Evolutionary conservation across 2,888 invertebrate species (phyloP).

Genomic region (Ophion ventricosus): DNA sequence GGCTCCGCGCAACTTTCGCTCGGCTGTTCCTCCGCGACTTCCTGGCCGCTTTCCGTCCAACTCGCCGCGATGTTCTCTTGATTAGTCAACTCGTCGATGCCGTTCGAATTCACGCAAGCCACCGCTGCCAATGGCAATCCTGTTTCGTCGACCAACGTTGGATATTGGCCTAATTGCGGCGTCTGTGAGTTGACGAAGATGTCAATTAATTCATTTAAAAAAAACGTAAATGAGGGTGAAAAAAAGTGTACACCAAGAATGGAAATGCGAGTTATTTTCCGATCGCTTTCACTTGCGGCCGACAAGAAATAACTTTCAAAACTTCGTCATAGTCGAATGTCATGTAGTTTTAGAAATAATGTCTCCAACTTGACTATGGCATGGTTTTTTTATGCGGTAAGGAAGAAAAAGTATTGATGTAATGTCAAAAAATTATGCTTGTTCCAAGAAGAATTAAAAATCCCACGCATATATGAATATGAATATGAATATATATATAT

Average conservation of each 20-base stretch:
- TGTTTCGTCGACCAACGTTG: conserved; percentile 72
- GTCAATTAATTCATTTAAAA: neutral
- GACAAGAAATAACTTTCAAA: neutral
- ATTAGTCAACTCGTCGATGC: conserved; percentile 48
- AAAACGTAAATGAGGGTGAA: neutral
- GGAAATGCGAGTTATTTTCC: too few species aligned
- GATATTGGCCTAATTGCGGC: conserved; percentile 73
- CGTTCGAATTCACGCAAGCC: conserved; percentile 52
- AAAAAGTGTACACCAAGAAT: too few species aligned
- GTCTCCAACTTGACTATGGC: too few species aligned
- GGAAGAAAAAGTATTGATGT: neutral
- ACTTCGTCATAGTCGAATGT: too few species aligned
- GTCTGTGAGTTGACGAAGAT: conserved; percentile 57
- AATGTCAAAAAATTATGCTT: too few species aligned
- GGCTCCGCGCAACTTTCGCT: conserved; percentile 24
- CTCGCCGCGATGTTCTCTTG: conserved; percentile 70
- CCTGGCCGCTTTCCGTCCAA: conserved; percentile 71
- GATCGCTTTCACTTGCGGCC: too few species aligned
- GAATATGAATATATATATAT: too few species aligned
- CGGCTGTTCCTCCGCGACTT: conserved; percentile 70
- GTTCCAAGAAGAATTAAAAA: too few species aligned
- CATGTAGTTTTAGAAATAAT: too few species aligned
- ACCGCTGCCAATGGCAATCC: conserved; percentile 63
- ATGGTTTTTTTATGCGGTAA: too few species aligned
- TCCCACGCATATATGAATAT: too few species aligned